These are phyloP conservation scores for Xylocampa areola DNA, from an alignment of 2,888 invertebrate species.

Conservation along the genomic window DNA sequence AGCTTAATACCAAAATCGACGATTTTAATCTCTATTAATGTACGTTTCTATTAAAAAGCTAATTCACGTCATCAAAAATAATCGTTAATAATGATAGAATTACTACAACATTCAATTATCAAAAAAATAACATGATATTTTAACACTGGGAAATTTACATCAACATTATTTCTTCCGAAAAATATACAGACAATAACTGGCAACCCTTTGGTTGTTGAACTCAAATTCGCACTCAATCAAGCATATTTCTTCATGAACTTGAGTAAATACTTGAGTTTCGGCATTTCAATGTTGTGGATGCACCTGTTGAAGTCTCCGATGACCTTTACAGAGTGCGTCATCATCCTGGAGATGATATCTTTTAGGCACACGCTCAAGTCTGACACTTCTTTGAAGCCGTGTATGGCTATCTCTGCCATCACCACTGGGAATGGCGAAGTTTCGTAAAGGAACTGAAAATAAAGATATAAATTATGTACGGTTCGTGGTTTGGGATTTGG, in stretches of 20 bases:
- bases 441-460: slow-evolving; percentile 85
- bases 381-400: slow-evolving; percentile 87
- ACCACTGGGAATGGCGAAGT: slow-evolving; percentile 87
- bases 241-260: slow-evolving; percentile 88
- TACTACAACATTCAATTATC: slow-evolving; percentile 18
- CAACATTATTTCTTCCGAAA: slow-evolving; percentile 9
- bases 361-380: slow-evolving; percentile 86
- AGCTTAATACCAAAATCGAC: slow-evolving; percentile 1
- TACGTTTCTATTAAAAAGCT: neutral
- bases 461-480: slow-evolving; percentile 19
- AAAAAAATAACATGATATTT: neutral
- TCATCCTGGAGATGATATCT: slow-evolving; percentile 86
- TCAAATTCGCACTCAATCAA: slow-evolving; percentile 49
- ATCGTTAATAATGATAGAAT: slow-evolving; percentile 3
- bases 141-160: neutral
- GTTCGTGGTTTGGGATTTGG: too few relatives aligned
- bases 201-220: slow-evolving; percentile 20
- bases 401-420: slow-evolving; percentile 86
- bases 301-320: slow-evolving; percentile 87
- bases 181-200: neutral
- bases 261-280: slow-evolving; percentile 84
- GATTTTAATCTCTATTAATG: neutral
- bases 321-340: slow-evolving; percentile 87
- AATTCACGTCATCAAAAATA: neutral
- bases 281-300: slow-evolving; percentile 88